A percentile compares a stretch with the other conserved stretches of the same genome.
phyloP scores from a whole-genome alignment of 2,888 invertebrate genomes.

The Cataglyphis albicans region DNA sequence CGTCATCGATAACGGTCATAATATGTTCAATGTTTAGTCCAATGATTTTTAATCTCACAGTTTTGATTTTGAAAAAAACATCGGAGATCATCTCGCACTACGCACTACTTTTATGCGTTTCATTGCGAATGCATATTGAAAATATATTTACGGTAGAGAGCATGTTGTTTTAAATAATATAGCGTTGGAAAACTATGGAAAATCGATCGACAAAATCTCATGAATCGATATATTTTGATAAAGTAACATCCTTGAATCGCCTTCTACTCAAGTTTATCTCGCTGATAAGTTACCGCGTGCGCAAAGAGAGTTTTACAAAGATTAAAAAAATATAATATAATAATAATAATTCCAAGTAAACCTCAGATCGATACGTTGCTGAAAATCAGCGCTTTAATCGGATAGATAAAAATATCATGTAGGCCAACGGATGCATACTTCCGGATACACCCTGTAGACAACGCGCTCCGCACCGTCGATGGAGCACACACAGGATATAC shows the following conservation, averaged over 20 bases:
- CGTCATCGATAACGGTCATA: conserved; percentile 22
- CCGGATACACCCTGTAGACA: conserved; percentile 74
- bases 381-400: conserved; percentile 24
- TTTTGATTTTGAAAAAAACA: conserved; percentile 1
- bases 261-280: neutral
- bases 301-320: neutral
- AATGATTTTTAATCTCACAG: neutral
- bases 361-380: neutral
- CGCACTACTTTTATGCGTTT: neutral
- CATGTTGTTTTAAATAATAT: conserved; percentile 4
- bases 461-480: conserved; percentile 65
- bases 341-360: neutral
- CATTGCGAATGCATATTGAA: neutral
- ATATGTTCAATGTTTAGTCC: neutral
- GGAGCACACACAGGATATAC: conserved; percentile 66
- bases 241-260: neutral
- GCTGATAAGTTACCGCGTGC: neutral
- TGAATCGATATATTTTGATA: neutral
- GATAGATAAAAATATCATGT: conserved; percentile 23
- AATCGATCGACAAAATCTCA: neutral
- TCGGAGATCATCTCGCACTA: neutral
- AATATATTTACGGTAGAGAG: neutral
- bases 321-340: neutral
- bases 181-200: neutral
- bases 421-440: conserved; percentile 41